Base-by-base conservation (phyloP, 2,888 invertebrate genomes). In the Himalopsyche kuldschensis region DNA sequence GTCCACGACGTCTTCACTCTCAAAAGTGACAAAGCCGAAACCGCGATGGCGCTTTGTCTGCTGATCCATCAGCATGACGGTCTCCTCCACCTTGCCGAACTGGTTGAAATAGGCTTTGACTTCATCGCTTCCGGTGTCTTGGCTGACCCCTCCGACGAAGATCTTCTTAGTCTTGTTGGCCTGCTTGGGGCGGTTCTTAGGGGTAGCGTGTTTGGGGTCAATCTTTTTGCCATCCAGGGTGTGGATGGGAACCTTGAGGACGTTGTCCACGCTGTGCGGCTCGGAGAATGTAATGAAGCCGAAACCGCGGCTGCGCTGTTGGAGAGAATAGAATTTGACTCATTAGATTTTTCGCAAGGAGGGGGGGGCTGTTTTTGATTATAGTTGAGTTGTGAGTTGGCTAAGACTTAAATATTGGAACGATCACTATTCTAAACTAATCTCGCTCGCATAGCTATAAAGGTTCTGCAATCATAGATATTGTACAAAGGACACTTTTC, bases 211-310 rank as follows among this genome's bases (percentile, higher is more conserved):
- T 89, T 97, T 97, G 83, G 97, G 97, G 90, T 97, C 97, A 90
- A 97, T 97, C 90, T 97, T 96, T 91, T 97, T 97, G 86, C 97
- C 97, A 90, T 97, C 97, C 87, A 97, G 92, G 80, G 97, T 97
- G 91, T 96, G 95, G 87, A 97, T 96, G 84, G 97, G 97, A 87
- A 97, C 96, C 88, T 97, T 96, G 82, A 97, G 93, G 84, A 97
- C 97, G 91, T 97, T 97, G 90, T 97, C 97, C 87, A 97, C 97
- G 88, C 97, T 96, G 87, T 95, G 94, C 83, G 97, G 96, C 90
- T 97, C 97, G 90, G 96, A 95, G 92, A 97, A 97, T 88, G 97
- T 97, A 90, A 97, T 97, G 93, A 97, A 97, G 89, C 97, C 96
- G 91, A 97, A 97, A 89, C 97, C 97, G 90, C 97, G 95, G 93